Conservation (phyloP, 2,797 vertebrate species). For the Cryptoprocta ferox region DNA sequence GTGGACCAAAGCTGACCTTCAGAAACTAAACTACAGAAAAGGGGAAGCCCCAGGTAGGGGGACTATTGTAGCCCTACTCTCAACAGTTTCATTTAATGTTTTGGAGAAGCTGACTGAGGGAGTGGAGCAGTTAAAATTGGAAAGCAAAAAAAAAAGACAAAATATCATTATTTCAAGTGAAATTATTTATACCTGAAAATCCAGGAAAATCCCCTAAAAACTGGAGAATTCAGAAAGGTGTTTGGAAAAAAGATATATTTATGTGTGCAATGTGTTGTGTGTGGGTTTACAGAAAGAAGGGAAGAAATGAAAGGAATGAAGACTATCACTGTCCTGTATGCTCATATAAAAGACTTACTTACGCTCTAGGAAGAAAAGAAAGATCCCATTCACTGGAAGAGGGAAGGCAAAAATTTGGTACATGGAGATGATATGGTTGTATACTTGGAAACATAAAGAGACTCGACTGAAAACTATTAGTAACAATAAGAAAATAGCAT, state of each 20-base stretch:
- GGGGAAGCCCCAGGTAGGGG: not conserved
- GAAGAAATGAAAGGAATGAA: not conserved
- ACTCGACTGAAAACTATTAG: not conserved
- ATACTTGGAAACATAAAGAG: not conserved
- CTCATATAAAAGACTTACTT: not conserved
- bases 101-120: not conserved
- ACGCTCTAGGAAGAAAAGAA: not conserved
- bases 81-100: not conserved
- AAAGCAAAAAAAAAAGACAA: not conserved
- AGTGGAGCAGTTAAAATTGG: not conserved
- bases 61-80: not conserved
- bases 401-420: not conserved
- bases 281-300: not conserved
- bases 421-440: not conserved
- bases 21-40: not conserved
- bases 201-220: not conserved
- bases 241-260: not conserved
- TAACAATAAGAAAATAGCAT: not conserved
- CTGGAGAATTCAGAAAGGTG: not conserved
- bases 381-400: not conserved
- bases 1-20: not conserved
- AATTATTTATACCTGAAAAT: constrained; percentile 18
- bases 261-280: not conserved
- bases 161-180: not conserved
- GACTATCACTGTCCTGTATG: not conserved